Base-by-base conservation (phyloP, 2,113 vertebrate species). In the Synchiropus splendidus region DNA sequence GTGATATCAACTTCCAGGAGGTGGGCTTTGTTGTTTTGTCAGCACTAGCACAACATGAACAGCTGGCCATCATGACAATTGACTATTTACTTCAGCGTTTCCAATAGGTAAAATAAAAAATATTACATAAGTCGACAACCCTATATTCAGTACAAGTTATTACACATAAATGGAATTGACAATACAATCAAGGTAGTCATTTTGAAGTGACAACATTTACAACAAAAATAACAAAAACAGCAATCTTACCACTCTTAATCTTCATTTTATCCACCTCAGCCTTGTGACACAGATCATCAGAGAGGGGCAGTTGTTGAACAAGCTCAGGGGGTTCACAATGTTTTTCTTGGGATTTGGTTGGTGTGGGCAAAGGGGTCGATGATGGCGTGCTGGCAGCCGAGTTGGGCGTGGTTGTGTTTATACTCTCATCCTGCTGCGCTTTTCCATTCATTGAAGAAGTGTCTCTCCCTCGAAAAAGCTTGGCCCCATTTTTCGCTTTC, bases 401-500 rank as follows among this genome's bases (percentile, higher is more conserved):
- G 74, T 16, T 14, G 74, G 77, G 1, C 50, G 77, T 54, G 31
- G 48, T 2, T 48, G 75, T 8, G 21, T 5, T 8, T 4, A 27
- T 18, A 30, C 18, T 70, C 33, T 77, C 65, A 13, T 73, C 79
- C 1, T 50, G 71, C 27, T 36, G 81, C 45, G 79, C 85, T 51
- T 85, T 90, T 17, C 89, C 86, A 0, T 91, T 90, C 64, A 86
- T 80, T 65, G 88, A 42, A 10, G 78, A 47, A 59, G 72, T 74
- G 32, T 94, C 92, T 60, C 83, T 76, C 39, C 86, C 85, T 44
- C 83, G 84, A 47, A 85, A 89, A 21, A 90, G 72, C 71, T 96
- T 91, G 11, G 86, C 81, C 37, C 90, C 92, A 0, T 96, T 97
- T 77, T 90, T 95, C 15, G 90, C 90, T 70, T 97, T 98, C 75